phyloP scores from a whole-genome alignment of 1,140 invertebrate genomes.

The Acromyrmex heyeri region DNA sequence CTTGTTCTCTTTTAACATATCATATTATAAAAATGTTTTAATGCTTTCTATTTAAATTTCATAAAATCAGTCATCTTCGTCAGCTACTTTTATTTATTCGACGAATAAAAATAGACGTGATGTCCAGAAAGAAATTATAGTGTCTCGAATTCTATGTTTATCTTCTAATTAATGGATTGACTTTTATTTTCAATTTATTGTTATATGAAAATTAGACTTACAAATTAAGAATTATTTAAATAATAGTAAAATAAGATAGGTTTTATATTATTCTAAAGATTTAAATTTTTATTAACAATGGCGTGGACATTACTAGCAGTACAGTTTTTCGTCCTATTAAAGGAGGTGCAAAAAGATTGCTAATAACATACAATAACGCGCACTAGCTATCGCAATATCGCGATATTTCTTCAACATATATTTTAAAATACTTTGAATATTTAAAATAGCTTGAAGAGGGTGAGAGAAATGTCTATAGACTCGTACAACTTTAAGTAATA shows the following conservation, averaged over 20 bases:
- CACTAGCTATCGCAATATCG: neutral
- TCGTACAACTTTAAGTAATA: neutral
- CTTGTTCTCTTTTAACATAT: neutral
- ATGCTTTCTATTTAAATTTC: neutral
- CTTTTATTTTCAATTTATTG: neutral
- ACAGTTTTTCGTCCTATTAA: neutral
- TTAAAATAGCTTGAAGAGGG: neutral
- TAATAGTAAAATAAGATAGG: neutral
- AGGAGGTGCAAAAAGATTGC: neutral
- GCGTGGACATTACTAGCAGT: neutral
- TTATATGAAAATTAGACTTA: neutral
- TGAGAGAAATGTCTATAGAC: neutral
- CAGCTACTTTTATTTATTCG: neutral
- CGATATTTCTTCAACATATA: neutral
- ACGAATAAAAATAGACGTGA: neutral
- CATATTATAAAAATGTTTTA: neutral
- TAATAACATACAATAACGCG: neutral
- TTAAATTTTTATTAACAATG: neutral
- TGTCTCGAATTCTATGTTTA: neutral
- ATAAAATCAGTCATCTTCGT: neutral
- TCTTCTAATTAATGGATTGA: neutral
- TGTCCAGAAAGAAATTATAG: neutral
- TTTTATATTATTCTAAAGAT: neutral
- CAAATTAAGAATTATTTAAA: neutral
- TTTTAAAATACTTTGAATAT: conserved; percentile 2